Conservation (phyloP, 2,888 invertebrate species). For the Blastobasis lacticolella region DNA sequence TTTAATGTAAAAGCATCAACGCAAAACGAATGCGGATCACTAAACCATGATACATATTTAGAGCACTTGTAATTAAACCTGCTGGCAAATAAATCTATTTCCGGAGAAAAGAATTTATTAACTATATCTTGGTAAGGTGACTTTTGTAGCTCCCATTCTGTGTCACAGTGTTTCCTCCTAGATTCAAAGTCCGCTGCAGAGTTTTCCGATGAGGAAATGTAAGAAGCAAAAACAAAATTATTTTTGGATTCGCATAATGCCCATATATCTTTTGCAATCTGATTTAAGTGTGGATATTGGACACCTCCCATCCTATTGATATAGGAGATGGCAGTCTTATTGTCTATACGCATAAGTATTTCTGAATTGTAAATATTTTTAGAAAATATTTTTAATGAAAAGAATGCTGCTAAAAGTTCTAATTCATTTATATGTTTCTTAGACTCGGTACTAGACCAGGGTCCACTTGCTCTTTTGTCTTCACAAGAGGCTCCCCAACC, state of each 20-base stretch:
- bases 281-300: constrained; percentile 6
- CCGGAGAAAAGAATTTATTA: too few species aligned
- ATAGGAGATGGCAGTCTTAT: constrained; percentile 9
- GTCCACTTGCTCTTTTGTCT: constrained; percentile 12
- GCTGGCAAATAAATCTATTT: too few species aligned
- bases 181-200: not conserved
- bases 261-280: not conserved
- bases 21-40: too few species aligned
- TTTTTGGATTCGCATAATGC: not conserved
- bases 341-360: constrained; percentile 4
- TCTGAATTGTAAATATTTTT: not conserved
- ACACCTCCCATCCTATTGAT: too few species aligned
- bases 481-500: constrained; percentile 21
- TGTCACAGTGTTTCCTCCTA: not conserved
- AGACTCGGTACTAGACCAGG: constrained; percentile 16
- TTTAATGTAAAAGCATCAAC: too few species aligned
- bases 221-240: not conserved
- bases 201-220: not conserved
- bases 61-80: too few species aligned
- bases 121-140: too few species aligned
- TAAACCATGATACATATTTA: too few species aligned
- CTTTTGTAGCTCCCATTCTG: too few species aligned
- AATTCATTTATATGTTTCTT: constrained; percentile 21
- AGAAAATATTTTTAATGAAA: constrained; percentile 20
- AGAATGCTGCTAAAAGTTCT: constrained; percentile 19